Percentiles rank a stretch among this genome's conserved stretches.
Evolutionary conservation across 2,888 invertebrate species (phyloP).

Genomic region (Eristalinus aeneus): DNA sequence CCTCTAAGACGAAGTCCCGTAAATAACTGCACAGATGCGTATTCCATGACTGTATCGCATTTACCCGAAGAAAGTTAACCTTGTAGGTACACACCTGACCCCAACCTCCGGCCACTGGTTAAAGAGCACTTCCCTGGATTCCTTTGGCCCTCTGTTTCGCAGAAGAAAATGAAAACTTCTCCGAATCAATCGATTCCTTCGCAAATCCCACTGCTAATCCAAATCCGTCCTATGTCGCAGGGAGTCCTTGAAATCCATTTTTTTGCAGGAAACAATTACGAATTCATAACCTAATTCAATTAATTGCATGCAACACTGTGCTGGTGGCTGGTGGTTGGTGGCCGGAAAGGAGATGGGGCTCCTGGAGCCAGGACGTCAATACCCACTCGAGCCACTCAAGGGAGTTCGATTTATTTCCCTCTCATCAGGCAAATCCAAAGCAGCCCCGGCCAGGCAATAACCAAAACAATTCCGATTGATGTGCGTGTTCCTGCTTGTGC

Average conservation of each 20-base stretch:
- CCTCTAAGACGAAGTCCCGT: neutral
- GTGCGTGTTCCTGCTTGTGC: neutral
- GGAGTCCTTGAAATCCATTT: slow-evolving; percentile 3
- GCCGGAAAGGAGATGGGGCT: neutral
- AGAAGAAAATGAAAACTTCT: neutral
- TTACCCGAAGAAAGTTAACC: neutral
- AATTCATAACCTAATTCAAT: slow-evolving; percentile 27
- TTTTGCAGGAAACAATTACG: neutral
- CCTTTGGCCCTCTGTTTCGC: neutral
- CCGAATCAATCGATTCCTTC: neutral
- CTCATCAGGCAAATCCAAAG: slow-evolving; percentile 2
- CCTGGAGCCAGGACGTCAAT: neutral
- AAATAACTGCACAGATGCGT: neutral
- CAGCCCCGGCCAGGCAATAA: neutral
- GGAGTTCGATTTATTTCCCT: slow-evolving; percentile 4
- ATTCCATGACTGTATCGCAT: neutral
- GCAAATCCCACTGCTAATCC: neutral
- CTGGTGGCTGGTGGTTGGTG: too few species aligned
- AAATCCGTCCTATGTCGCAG: neutral
- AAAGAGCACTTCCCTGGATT: neutral
- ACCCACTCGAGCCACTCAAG: slow-evolving; percentile 11
- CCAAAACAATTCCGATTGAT: neutral
- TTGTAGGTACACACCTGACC: neutral
- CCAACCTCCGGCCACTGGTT: neutral
- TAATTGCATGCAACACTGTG: slow-evolving; percentile 19